A percentile compares a stretch with the other conserved stretches of the same genome.
These are phyloP conservation scores for Oconnorella tubifera DNA, from an alignment of 2,888 invertebrate genomes.

Conservation along the genomic window DNA sequence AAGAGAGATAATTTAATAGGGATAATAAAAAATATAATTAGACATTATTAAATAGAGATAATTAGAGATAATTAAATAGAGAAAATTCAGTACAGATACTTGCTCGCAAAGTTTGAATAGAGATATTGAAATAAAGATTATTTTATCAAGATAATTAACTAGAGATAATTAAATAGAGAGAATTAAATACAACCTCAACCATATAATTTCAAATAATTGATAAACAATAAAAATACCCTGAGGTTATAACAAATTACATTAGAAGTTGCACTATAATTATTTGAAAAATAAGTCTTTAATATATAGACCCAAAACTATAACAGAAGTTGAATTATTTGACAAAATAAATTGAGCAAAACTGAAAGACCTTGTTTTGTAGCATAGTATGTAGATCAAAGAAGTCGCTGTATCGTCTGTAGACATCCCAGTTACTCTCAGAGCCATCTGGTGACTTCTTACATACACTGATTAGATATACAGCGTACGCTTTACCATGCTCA, in stretches of 20 bases:
- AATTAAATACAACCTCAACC: background rate
- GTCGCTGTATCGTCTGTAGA: slow-evolving; percentile 87
- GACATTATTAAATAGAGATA: background rate
- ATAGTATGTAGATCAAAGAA: slow-evolving; percentile 83
- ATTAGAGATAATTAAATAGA: background rate
- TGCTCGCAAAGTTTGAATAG: too few species aligned
- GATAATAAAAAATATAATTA: background rate
- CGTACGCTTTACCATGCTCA: slow-evolving; percentile 74
- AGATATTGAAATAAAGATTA: too few species aligned
- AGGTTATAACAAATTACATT: too few species aligned
- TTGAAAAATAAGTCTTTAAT: too few species aligned
- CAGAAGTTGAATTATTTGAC: background rate
- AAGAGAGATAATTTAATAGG: background rate
- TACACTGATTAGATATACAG: slow-evolving; percentile 82
- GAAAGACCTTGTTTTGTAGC: slow-evolving; percentile 64
- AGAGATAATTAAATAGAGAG: too few species aligned
- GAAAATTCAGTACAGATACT: too few species aligned
- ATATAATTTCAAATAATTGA: too few species aligned
- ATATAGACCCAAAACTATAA: too few species aligned
- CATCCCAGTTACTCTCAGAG: slow-evolving; percentile 76
- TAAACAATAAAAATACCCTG: too few species aligned
- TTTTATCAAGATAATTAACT: too few species aligned
- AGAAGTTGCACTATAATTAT: too few species aligned
- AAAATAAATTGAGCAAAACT: background rate
- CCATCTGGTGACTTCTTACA: slow-evolving; percentile 60